Base-by-base conservation (phyloP, 37 sponge, comb jelly and placozoan species). In the Mnemiopsis leidyi region DNA sequence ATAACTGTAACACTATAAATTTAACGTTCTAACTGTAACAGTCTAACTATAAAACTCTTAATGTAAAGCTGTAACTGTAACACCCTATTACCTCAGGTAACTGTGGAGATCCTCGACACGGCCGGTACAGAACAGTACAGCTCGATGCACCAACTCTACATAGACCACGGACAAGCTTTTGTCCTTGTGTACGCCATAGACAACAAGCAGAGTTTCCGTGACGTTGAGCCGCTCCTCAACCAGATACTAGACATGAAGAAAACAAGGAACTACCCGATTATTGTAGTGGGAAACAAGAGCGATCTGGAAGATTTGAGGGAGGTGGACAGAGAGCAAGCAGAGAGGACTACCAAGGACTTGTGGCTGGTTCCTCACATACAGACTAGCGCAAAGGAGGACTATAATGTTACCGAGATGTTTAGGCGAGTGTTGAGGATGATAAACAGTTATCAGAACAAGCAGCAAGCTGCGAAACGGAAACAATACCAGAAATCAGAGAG, bases 91-190 rank as follows among this genome's bases (percentile, higher is more conserved):
- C 75, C 75, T 13, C 75, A 71, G 75, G 75, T 71, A 18, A 28
- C 20, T 13, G 75, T 71, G 23, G 90, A 85, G 61, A 39, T 85
- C 35, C 90, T 85, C 1, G 39, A 39, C 90, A 85, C 90, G 5
- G 90, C 90, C 7, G 90, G 90, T 28, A 85, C 90, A 23, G 90
- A 85, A 85, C 90, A 85, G 61, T 85, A 85, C 90, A 40, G 61
- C 61, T 85, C 90, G 29, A 38, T 85, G 40, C 40, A 85, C 90
- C 90, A 85, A 33, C 26, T 39, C 20, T 39, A 85, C 48, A 39
- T 36, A 33, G 90, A 85, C 39, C 48, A 85, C 90, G 48, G 39
- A 40, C 48, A 85, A 26, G 90, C 90, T 26, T 85, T 85, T 37
- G 36, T 85, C 61, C 90, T 85, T 1, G 90, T 85, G 48, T 85